A percentile compares a stretch with the other conserved stretches of the same genome.
These are phyloP conservation scores for Synaphobranchus kaupii DNA, from an alignment of 2,797 vertebrate species.

Conservation along the genomic window DNA sequence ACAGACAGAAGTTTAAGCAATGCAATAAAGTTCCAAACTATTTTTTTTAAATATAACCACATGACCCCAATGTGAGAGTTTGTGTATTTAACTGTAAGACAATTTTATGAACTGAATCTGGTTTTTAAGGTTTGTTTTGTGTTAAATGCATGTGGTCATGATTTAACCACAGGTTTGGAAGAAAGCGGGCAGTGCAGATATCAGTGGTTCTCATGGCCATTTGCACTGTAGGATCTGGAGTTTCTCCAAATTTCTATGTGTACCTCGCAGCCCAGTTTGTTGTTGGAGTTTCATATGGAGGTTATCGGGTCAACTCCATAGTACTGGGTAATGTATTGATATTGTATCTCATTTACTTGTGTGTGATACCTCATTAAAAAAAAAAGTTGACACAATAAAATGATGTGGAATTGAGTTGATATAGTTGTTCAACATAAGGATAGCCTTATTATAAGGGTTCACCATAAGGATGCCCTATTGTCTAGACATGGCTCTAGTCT, in stretches of 20 bases:
- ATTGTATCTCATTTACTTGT: neutral
- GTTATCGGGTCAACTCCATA: conserved; percentile 64
- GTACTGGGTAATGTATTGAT: conserved; percentile 67
- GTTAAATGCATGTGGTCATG: neutral
- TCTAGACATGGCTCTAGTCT: neutral
- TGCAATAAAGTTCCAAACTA: neutral
- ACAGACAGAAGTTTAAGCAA: neutral
- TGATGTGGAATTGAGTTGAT: no score
- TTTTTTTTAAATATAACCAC: neutral
- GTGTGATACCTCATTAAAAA: no score
- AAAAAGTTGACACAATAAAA: no score
- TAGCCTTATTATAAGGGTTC: no score
- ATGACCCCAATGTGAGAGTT: neutral
- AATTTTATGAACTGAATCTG: no score
- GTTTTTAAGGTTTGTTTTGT: neutral
- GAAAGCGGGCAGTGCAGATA: conserved; percentile 67
- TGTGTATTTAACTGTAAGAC: neutral
- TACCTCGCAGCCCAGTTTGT: conserved; percentile 75
- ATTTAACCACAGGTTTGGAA: conserved; percentile 72
- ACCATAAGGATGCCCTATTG: no score
- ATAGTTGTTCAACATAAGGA: no score
- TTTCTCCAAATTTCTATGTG: conserved; percentile 70
- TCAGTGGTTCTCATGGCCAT: conserved; percentile 65
- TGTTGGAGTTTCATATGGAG: conserved; percentile 65
- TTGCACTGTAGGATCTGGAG: conserved; percentile 66